Evolutionary conservation across 2,888 invertebrate genomes (phyloP), one percentile per base, ranked within the genome.

Genomic region (Volucella bombylans): DNA sequence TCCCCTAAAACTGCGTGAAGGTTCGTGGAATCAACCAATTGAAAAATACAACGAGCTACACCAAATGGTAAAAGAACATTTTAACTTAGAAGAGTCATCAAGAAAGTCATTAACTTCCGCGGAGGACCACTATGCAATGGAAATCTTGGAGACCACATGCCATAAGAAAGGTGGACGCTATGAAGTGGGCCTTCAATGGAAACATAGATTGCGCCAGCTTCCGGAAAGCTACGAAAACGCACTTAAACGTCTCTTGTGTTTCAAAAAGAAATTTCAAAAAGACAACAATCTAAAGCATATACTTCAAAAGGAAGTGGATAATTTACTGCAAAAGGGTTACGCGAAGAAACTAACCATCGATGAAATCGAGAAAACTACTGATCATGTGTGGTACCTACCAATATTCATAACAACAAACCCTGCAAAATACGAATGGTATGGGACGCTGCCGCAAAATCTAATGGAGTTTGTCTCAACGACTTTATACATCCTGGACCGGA

Each of bases 401-500:
- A 59, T 11, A 15, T 59, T 41, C 18, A 15, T 59, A 9, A 43
- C 59, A 89, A 89, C 18, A 89, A 89, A 67, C 87, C 87, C 2
- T 80, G 72, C 47, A 86, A 87, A 77, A 39, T 88, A 4, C 76
- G 89, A 38, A 54, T 90, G 10, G 89, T 90, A 0, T 89, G 85
- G 85, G 89, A 90, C 76, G 90, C 89, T 1, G 90, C 89, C 3
- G 89, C 89, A 1, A 87, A 86, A 61, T 83, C 73, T 2, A 64
- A 87, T 18, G 89, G 88, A 3, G 45, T 87, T 8, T 87, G 80
- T 12, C 65, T 89, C 4, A 90, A 90, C 72, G 88, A 89, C 23
- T 68, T 86, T 8, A 73, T 91, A 9, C 50, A 89, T 8, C 82
- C 86, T n/a, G 90, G 90, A 4, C 89, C 91, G 1, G 90, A 90